Base-by-base conservation (phyloP, 2,888 invertebrate species). In the Tetanocera ferruginea region DNA sequence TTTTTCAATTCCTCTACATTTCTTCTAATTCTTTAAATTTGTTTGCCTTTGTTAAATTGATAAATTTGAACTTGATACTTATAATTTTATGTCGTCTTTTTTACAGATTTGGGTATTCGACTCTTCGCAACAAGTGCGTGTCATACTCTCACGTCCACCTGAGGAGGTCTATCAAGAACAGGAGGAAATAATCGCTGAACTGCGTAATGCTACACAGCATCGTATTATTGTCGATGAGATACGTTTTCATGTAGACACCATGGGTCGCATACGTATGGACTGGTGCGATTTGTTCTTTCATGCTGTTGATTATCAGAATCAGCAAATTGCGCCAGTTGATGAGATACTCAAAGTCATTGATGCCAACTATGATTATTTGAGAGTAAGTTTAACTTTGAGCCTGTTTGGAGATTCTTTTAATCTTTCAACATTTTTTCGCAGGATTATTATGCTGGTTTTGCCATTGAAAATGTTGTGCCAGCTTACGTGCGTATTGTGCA, bases 21-120 rank as follows among this genome's bases (percentile, higher is more conserved):
- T n/a, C n/a, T n/a, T n/a, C n/a, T n/a, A n/a, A n/a, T n/a, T n/a
- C n/a, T n/a, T n/a, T n/a, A n/a, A n/a, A n/a, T n/a, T n/a, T n/a
- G n/a, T n/a, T n/a, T n/a, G n/a, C n/a, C n/a, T n/a, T n/a, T n/a
- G n/a, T n/a, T n/a, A n/a, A n/a, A n/a, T n/a, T n/a, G n/a, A n/a
- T n/a, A n/a, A n/a, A n/a, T n/a, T n/a, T n/a, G n/a, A n/a, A n/a
- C n/a, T n/a, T n/a, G n/a, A n/a, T n/a, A n/a, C n/a, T n/a, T n/a
- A n/a, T 51, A 23, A 55, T 70, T 31, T 49, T 19, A 5, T 17
- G 43, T 14, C 43, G 9, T 37, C 19, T 62, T 28, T 9, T 28
- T 77, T 78, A n/a, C 31, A 97, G 96, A 92, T 97, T 14, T 98
- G 97, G 97, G 93, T 98, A 62, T 97, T 96, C 83, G 96, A 96